These are phyloP conservation scores for Dolichomitus sp. DNA, from an alignment of 2,888 invertebrate genomes.

Conservation along the genomic window DNA sequence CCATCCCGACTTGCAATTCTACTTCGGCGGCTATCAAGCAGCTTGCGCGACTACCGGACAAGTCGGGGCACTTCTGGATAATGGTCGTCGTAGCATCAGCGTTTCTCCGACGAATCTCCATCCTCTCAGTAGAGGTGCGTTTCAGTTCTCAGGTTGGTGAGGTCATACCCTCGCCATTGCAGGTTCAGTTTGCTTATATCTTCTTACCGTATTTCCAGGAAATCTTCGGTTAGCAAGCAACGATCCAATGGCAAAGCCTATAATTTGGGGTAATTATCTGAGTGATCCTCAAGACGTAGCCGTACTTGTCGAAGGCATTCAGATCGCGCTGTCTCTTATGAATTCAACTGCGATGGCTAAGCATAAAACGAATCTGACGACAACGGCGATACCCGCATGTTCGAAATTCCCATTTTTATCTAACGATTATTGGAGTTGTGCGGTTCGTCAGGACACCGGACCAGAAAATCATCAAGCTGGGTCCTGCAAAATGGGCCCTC, in stretches of 20 bases:
- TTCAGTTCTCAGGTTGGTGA: not conserved
- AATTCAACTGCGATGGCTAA: constrained; percentile 87
- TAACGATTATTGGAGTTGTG: constrained; percentile 93
- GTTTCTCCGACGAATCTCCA: constrained; percentile 90
- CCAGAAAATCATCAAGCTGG: constrained; percentile 95
- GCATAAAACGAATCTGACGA: constrained; percentile 78
- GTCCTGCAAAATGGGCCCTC: constrained; percentile 94
- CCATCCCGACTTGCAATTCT: constrained; percentile 90
- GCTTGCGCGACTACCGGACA: constrained; percentile 88
- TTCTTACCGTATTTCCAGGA: constrained; percentile 71
- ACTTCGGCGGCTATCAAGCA: constrained; percentile 90
- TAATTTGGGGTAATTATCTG: constrained; percentile 94
- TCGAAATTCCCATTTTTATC: constrained; percentile 85
- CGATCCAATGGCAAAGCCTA: constrained; percentile 90
- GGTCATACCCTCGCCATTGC: not conserved
- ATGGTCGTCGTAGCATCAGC: constrained; percentile 81
- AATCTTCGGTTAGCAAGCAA: constrained; percentile 87
- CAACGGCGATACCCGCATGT: constrained; percentile 76
- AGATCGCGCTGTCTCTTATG: constrained; percentile 88
- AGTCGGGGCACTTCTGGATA: constrained; percentile 82
- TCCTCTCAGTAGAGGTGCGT: constrained; percentile 89
- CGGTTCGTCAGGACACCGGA: constrained; percentile 90
- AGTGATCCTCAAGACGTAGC: constrained; percentile 89
- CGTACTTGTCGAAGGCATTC: constrained; percentile 89
- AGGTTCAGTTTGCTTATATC: not conserved